Evolutionary conservation across 2,797 vertebrate species (phyloP).

Genomic region (Cottoperca gobio): DNA sequence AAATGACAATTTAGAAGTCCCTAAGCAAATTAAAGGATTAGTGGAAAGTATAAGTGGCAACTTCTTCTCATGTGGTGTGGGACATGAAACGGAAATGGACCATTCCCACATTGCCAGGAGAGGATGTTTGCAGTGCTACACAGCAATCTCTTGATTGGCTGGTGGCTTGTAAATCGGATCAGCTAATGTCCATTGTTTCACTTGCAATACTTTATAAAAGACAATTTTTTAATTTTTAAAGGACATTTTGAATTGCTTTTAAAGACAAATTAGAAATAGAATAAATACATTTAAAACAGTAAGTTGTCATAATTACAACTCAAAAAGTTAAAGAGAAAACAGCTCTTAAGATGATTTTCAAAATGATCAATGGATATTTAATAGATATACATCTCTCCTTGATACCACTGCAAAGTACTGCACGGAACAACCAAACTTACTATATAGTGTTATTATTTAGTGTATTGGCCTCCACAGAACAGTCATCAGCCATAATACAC

Average conservation of each 20-base stretch:
- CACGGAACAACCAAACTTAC: not conserved
- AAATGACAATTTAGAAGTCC: conserved; percentile 4
- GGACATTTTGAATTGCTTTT: no score
- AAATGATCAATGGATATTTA: not conserved
- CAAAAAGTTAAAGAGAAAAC: not conserved
- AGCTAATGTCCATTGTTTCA: not conserved
- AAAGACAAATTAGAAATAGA: not conserved
- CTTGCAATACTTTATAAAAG: not conserved
- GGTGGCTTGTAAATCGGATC: no score
- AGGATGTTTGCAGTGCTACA: conserved; percentile 16
- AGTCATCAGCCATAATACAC: not conserved
- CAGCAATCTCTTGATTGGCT: not conserved
- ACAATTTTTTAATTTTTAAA: not conserved
- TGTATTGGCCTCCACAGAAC: not conserved
- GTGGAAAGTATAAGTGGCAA: not conserved
- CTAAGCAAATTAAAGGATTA: conserved; percentile 12
- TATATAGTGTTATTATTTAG: not conserved
- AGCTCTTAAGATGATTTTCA: not conserved
- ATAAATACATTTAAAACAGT: not conserved
- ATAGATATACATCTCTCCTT: not conserved
- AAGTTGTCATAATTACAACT: not conserved
- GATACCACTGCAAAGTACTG: not conserved
- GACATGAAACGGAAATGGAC: conserved; percentile 5
- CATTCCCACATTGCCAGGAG: not conserved
- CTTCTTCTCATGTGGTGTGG: not conserved